Conservation (phyloP, 2,888 invertebrate species). For the Cactoblastis cactorum region DNA sequence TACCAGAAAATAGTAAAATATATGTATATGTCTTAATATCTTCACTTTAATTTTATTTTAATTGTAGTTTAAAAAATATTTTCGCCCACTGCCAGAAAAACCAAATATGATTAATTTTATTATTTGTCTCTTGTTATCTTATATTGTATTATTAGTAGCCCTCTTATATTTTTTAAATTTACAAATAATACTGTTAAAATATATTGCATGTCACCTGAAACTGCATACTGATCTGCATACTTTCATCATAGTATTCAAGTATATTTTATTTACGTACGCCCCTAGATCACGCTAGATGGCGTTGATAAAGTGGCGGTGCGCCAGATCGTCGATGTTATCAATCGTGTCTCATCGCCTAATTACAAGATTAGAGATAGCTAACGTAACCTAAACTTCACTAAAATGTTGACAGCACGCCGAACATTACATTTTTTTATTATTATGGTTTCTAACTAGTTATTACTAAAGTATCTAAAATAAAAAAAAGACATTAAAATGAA, state of each 20-base stretch:
- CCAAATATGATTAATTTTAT: too few species aligned
- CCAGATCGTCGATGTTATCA: slow-evolving; percentile 66
- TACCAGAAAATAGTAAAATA: too few species aligned
- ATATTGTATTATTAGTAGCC: too few species aligned
- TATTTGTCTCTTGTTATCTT: too few species aligned
- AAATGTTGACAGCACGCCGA: neutral
- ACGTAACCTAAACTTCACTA: slow-evolving; percentile 22
- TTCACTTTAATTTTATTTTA: too few species aligned
- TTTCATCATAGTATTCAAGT: neutral
- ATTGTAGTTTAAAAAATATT: too few species aligned
- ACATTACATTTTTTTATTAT: slow-evolving; percentile 4
- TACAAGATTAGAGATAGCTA: slow-evolving; percentile 46
- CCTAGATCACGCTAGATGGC: slow-evolving; percentile 73
- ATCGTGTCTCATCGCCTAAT: slow-evolving; percentile 54
- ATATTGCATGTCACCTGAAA: too few species aligned
- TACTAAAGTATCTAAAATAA: neutral
- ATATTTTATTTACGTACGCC: slow-evolving; percentile 44
- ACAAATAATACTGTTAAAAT: too few species aligned
- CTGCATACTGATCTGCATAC: neutral
- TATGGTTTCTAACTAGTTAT: too few species aligned
- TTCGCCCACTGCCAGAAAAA: too few species aligned
- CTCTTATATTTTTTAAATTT: too few species aligned
- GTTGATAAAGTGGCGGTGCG: slow-evolving; percentile 64
- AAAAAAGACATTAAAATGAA: neutral
- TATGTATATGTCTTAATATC: too few species aligned